Percentiles rank a stretch among this genome's conserved stretches.
Evolutionary conservation across 2,797 vertebrate genomes (phyloP).

Genomic region (Lagodon rhomboides): DNA sequence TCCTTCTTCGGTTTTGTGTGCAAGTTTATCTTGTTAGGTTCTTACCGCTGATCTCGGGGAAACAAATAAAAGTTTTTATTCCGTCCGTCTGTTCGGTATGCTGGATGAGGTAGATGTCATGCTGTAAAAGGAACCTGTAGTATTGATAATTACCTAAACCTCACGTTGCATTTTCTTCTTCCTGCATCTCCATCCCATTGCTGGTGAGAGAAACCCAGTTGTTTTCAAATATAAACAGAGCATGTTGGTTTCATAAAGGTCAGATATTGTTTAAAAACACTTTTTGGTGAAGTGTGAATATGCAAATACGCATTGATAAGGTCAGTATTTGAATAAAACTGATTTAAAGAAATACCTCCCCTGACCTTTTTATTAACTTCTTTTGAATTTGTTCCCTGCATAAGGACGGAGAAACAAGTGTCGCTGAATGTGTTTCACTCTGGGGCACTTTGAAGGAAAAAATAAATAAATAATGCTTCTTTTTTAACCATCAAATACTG

Average conservation of each 20-base stretch:
- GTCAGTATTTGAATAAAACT: conserved; percentile 80
- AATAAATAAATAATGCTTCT: background rate
- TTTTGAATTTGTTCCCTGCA: conserved; percentile 13
- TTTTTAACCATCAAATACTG: background rate
- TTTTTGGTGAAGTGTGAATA: conserved; percentile 59
- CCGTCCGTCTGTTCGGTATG: background rate
- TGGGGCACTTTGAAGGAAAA: background rate
- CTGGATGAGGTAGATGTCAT: conserved; percentile 1
- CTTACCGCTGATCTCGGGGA: background rate
- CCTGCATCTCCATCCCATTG: background rate
- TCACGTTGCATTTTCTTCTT: background rate
- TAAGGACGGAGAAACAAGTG: conserved; percentile 12
- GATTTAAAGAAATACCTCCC: conserved; percentile 51
- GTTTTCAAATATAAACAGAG: conserved; percentile 57
- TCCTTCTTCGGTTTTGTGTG: conserved; percentile 20
- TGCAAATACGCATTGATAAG: conserved; percentile 82
- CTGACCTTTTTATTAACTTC: conserved; percentile 71
- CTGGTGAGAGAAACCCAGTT: conserved; percentile 22
- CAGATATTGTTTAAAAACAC: conserved; percentile 71
- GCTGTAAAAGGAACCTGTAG: conserved; percentile 7
- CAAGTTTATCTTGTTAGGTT: conserved; percentile 38
- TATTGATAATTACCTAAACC: conserved; percentile 29
- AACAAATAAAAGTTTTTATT: conserved; percentile 21
- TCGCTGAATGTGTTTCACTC: background rate
- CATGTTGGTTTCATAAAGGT: conserved; percentile 79